A percentile compares a stretch with the other conserved stretches of the same genome.
phyloP scores from a whole-genome alignment of 2,888 invertebrate genomes.

The Clanis bilineata region DNA sequence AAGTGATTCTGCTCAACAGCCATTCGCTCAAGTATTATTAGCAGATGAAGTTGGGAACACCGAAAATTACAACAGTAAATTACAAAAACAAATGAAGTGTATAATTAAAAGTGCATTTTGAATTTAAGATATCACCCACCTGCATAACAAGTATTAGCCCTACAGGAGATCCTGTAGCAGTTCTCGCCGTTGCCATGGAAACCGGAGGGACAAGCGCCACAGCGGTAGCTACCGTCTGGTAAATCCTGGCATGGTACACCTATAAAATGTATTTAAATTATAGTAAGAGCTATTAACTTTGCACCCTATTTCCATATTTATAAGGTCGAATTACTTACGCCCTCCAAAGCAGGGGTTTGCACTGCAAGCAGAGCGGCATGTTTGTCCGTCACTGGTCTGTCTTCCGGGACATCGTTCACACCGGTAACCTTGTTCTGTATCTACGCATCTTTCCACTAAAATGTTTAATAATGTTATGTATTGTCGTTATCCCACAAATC shows the following conservation, averaged over 20 bases:
- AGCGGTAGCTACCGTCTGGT: slow-evolving; percentile 84
- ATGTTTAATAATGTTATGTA: too few relatives aligned
- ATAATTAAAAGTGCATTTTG: not conserved
- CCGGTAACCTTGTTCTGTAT: slow-evolving; percentile 86
- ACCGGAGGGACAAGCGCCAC: slow-evolving; percentile 93
- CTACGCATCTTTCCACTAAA: slow-evolving; percentile 85
- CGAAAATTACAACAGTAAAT: too few relatives aligned
- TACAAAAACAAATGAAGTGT: too few relatives aligned
- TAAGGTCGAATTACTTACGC: slow-evolving; percentile 51
- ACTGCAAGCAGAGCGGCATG: slow-evolving; percentile 88
- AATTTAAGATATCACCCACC: slow-evolving; percentile 35
- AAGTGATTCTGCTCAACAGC: too few relatives aligned
- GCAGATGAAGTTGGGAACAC: too few relatives aligned
- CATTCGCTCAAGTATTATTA: too few relatives aligned
- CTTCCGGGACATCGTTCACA: slow-evolving; percentile 90
- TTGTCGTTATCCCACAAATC: too few relatives aligned
- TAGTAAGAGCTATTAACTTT: too few relatives aligned
- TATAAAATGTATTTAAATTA: slow-evolving; percentile 29
- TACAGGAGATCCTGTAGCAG: slow-evolving; percentile 79
- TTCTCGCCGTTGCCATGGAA: slow-evolving; percentile 87
- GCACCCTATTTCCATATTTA: too few relatives aligned
- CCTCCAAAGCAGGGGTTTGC: slow-evolving; percentile 79
- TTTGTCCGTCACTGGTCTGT: slow-evolving; percentile 88
- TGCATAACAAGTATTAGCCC: slow-evolving; percentile 53
- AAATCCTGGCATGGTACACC: slow-evolving; percentile 65